Evolutionary conservation across 1,140 invertebrate genomes (phyloP).

Genomic region (Philopotamus ludificatus): DNA sequence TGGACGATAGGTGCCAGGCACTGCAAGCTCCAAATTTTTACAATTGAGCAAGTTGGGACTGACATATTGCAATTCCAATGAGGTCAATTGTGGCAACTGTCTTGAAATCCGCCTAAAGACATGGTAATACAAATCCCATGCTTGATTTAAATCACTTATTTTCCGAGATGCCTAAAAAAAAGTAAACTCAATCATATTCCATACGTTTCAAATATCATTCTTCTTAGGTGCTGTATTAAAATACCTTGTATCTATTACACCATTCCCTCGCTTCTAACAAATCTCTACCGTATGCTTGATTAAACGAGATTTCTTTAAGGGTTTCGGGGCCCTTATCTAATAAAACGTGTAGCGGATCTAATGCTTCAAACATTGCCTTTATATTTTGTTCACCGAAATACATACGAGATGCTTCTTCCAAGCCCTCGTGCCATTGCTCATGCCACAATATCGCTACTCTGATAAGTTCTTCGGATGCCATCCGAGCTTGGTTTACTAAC

Average conservation of each 20-base stretch:
- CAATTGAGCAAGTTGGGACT: conserved; percentile 88
- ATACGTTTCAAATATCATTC: too few species aligned
- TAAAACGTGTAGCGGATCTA: conserved; percentile 94
- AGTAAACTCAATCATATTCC: too few species aligned
- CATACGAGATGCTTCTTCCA: conserved; percentile 95
- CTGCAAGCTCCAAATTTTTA: conserved; percentile 89
- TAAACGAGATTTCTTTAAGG: conserved; percentile 95
- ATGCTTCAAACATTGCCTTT: conserved; percentile 91
- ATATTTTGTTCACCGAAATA: conserved; percentile 96
- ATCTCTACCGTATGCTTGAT: conserved; percentile 92
- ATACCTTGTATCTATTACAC: conserved; percentile 83
- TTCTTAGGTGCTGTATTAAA: too few species aligned
- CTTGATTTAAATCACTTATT: conserved; percentile 89
- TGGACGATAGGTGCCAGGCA: conserved; percentile 94
- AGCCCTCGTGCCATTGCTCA: conserved; percentile 97
- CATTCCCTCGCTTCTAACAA: conserved; percentile 91
- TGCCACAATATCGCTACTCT: conserved; percentile 99
- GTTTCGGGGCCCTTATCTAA: conserved; percentile 93
- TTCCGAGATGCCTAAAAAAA: conserved; percentile 67
- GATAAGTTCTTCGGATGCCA: conserved; percentile 96
- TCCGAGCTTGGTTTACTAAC: conserved; percentile 90
- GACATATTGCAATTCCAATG: conserved; percentile 91
- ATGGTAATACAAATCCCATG: conserved; percentile 99
- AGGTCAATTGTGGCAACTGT: conserved; percentile 88
- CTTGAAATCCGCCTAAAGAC: conserved; percentile 93